Base-by-base conservation (phyloP, 2,113 vertebrate species). In the Petromus typicus region DNA sequence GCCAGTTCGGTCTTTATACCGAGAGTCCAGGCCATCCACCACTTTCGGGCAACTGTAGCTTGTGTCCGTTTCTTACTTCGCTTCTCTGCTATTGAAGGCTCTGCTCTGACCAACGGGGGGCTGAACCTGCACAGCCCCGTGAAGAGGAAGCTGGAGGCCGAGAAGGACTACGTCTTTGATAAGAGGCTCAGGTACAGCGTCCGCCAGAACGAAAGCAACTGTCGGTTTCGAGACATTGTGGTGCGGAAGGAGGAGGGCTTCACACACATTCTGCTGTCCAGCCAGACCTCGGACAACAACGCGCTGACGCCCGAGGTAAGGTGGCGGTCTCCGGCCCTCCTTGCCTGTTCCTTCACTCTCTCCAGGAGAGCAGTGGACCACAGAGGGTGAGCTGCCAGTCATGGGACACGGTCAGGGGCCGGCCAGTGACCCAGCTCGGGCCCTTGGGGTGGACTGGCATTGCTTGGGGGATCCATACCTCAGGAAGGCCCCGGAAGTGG, bases 171-270 rank as follows among this genome's bases (percentile, higher is more conserved):
- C 45, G 99, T 99, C 95, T 99, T 99, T 5, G 99, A 99, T 98
- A 99, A 99, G 98, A 99, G 99, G 96, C 99, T 99, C 96, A 99
- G 99, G 98, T 99, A 99, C 98, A 99, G 99, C 5, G 99, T 99
- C 96, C 98, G 99, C 95, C 99, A 99, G 97, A 99, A 99, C 0
- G 99, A 99, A 97, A 99, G 98, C 97, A 99, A 99, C 98, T 99
- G 99, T 98, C 99, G 99, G 61, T 99, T 99, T 97, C 98, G 99
- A 90, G 99, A 99, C 98, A 99, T 99, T n/a, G 99, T 99, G 3
- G 99, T 99, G 91, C 98, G 99, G 96, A 99, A 99, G 97, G 99
- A 99, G 98, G 99, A 99, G 57, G 99, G 99, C 51, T 99, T 99
- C 98, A 99, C 99, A 1, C 99, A 99, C 54, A 99, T 99, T 90